A percentile compares a stretch with the other conserved stretches of the same genome.
These are phyloP conservation scores for Palaemon carinicauda DNA, from an alignment of 1,140 invertebrate species.

Conservation along the genomic window DNA sequence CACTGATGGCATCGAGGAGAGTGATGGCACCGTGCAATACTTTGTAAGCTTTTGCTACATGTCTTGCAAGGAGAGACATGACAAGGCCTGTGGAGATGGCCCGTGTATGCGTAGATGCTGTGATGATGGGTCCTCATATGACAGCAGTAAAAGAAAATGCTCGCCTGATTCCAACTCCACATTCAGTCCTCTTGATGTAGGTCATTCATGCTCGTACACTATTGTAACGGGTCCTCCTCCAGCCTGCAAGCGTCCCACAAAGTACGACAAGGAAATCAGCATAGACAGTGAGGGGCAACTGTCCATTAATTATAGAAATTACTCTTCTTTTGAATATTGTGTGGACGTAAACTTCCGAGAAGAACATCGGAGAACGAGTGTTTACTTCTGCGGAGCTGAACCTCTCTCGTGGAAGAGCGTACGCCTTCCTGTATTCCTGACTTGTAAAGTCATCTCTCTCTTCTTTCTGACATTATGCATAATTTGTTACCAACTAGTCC, in stretches of 20 bases:
- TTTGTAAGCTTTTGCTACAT: constrained; percentile 14
- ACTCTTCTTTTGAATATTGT: constrained; percentile 16
- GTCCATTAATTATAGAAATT: not conserved
- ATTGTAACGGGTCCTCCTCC: not conserved
- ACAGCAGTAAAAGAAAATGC: not conserved
- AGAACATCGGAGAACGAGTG: not conserved
- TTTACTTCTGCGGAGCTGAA: not conserved
- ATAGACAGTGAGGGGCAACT: not conserved
- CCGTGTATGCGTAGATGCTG: constrained; percentile 33
- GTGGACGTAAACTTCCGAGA: not conserved
- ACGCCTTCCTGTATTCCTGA: not conserved
- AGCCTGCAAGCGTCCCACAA: not conserved
- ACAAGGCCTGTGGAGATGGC: not conserved
- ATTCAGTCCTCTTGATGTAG: not conserved
- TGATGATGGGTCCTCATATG: not conserved
- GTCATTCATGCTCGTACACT: not conserved
- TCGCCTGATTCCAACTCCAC: not conserved
- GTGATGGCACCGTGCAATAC: not conserved
- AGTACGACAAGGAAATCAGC: not conserved
- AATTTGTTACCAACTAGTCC: constrained; percentile 7
- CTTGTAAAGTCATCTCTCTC: not conserved
- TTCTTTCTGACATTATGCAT: not conserved
- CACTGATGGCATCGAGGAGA: not conserved
- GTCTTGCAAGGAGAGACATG: not conserved
- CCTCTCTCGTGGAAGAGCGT: not conserved